A percentile compares a stretch with the other conserved stretches of the same genome.
Evolutionary conservation across 2,888 invertebrate species (phyloP).

Genomic region (Alloplasta piceator): DNA sequence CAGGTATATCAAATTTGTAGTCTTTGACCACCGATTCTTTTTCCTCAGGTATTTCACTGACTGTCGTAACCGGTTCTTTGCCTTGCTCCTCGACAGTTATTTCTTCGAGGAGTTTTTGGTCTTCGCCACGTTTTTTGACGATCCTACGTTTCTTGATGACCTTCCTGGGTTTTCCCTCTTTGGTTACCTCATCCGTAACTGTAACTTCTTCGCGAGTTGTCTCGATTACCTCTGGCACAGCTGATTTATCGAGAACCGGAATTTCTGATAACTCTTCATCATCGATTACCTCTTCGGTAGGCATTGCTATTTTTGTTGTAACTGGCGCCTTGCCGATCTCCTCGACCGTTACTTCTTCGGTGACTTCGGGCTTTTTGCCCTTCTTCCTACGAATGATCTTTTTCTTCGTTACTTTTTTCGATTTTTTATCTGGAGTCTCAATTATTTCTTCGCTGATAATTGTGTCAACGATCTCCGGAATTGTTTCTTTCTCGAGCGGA

Average conservation of each 20-base stretch:
- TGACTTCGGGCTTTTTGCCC: constrained; percentile 67
- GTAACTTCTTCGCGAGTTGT: constrained; percentile 78
- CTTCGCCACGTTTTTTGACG: constrained; percentile 66
- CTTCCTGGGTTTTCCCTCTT: constrained; percentile 76
- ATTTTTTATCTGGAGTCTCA: constrained; percentile 67
- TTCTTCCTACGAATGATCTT: constrained; percentile 58
- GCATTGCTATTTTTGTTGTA: constrained; percentile 44
- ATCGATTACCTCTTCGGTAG: constrained; percentile 48
- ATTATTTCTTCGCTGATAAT: constrained; percentile 69
- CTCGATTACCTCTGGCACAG: constrained; percentile 41
- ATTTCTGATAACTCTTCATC: constrained; percentile 40
- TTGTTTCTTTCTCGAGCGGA: constrained; percentile 60
- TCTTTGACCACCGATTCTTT: constrained; percentile 65
- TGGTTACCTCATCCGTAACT: constrained; percentile 78
- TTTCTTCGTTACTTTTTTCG: constrained; percentile 61
- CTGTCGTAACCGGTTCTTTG: constrained; percentile 71
- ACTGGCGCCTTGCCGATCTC: constrained; percentile 69
- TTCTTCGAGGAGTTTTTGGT: constrained; percentile 81
- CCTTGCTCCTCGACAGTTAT: constrained; percentile 74
- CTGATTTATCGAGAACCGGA: constrained; percentile 65
- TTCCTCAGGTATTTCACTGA: constrained; percentile 70
- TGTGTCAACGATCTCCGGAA: constrained; percentile 65
- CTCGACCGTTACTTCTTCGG: constrained; percentile 71
- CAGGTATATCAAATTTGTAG: constrained; percentile 62
- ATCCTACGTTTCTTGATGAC: constrained; percentile 67